Percentiles rank a stretch among this genome's conserved stretches.
Conservation (phyloP, 2,888 invertebrate species). For the Dorcus hopei region DNA sequence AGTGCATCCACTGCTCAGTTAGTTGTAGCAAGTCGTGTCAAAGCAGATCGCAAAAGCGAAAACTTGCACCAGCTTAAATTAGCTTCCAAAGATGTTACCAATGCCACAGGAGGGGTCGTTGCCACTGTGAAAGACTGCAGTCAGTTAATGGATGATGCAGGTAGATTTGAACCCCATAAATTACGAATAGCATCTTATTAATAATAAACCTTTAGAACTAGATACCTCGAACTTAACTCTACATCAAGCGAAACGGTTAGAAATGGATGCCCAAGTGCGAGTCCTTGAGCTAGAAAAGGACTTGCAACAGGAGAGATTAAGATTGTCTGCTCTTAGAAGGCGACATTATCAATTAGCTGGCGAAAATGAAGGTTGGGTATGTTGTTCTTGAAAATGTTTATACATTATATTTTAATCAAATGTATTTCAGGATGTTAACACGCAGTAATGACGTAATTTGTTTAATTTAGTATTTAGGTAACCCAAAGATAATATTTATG, state of each 20-base stretch:
- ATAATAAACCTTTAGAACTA: constrained; percentile 57
- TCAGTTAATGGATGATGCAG: constrained; percentile 78
- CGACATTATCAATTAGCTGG: constrained; percentile 88
- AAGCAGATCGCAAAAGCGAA: constrained; percentile 80
- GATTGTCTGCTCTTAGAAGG: constrained; percentile 81
- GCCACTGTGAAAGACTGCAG: constrained; percentile 90
- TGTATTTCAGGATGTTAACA: constrained; percentile 11
- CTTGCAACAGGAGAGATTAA: constrained; percentile 81
- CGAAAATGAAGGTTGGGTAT: constrained; percentile 52
- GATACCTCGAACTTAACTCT: constrained; percentile 87
- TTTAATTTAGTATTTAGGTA: constrained; percentile 4
- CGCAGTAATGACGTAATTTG: constrained; percentile 8
- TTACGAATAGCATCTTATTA: neutral
- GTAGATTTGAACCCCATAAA: constrained; percentile 44
- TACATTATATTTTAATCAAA: constrained; percentile 10
- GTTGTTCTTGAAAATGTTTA: constrained; percentile 6
- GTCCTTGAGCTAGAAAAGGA: constrained; percentile 90
- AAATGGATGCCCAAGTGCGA: constrained; percentile 97
- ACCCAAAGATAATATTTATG: constrained; percentile 21
- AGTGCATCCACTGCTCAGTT: constrained; percentile 95
- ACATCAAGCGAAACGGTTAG: constrained; percentile 91
- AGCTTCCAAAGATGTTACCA: constrained; percentile 86
- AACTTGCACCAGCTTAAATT: constrained; percentile 77
- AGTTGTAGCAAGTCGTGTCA: constrained; percentile 94
- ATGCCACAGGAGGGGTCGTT: constrained; percentile 85